Conservation (phyloP, 2,113 vertebrate species). For the Pachypanchax playfairii region DNA sequence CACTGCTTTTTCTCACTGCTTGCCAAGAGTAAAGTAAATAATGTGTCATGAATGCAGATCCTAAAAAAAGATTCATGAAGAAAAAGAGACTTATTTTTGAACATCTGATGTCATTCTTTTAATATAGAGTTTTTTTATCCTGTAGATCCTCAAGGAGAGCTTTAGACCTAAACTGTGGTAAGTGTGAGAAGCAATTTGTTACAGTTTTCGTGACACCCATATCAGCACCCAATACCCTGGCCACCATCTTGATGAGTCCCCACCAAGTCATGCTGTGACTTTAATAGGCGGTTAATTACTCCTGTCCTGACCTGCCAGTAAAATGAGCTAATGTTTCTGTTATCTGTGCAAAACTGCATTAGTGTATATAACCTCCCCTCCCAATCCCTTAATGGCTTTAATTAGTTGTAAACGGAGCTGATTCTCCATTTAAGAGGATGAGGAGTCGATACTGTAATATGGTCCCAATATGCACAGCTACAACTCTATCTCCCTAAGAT, state of each 20-base stretch:
- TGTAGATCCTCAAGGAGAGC: slow-evolving; percentile 4
- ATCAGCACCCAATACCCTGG: slow-evolving; percentile 31
- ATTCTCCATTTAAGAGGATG: slow-evolving; percentile 68
- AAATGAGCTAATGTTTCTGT: slow-evolving; percentile 60
- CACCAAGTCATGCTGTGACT: slow-evolving; percentile 38
- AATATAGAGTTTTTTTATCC: neutral
- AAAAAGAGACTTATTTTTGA: neutral
- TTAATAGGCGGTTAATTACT: slow-evolving; percentile 73
- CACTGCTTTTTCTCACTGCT: neutral
- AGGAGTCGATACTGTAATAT: slow-evolving; percentile 65
- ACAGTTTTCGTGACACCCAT: slow-evolving; percentile 26
- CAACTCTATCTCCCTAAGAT: slow-evolving; percentile 39
- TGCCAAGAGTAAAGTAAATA: neutral
- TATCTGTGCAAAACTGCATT: slow-evolving; percentile 69
- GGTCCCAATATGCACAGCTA: slow-evolving; percentile 39
- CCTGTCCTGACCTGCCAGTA: slow-evolving; percentile 68
- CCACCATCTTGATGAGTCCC: slow-evolving; percentile 44
- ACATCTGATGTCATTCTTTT: slow-evolving; percentile 9
- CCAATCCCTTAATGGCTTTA: slow-evolving; percentile 74
- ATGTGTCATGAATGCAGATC: neutral
- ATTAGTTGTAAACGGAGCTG: slow-evolving; percentile 73
- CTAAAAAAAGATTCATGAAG: neutral
- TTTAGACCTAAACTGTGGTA: slow-evolving; percentile 17
- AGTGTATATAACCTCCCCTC: slow-evolving; percentile 43
- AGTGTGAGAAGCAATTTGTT: slow-evolving; percentile 25